Evolutionary conservation across 1,140 invertebrate genomes (phyloP).

Genomic region (Lasaia peninsularis): DNA sequence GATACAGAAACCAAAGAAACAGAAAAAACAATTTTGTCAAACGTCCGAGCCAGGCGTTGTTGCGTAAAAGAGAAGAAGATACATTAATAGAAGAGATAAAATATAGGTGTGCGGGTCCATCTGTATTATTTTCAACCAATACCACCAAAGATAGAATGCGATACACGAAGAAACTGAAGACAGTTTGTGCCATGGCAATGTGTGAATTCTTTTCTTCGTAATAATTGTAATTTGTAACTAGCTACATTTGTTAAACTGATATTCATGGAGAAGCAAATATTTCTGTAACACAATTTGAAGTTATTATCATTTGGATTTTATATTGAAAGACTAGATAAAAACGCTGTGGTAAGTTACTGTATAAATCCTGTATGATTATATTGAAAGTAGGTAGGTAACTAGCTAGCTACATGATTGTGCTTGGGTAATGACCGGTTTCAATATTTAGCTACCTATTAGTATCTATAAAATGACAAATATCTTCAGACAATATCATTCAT

Average conservation of each 20-base stretch:
- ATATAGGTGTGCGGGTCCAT: constrained; percentile 25
- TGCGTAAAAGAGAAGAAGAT: constrained; percentile 18
- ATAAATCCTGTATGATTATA: constrained; percentile 63
- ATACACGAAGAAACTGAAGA: constrained; percentile 31
- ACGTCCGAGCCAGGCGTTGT: background rate
- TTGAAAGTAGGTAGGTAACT: constrained; percentile 66
- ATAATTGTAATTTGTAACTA: constrained; percentile 38
- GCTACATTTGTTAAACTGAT: constrained; percentile 23
- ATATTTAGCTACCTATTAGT: constrained; percentile 44
- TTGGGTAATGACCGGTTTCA: constrained; percentile 60
- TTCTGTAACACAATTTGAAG: constrained; percentile 20
- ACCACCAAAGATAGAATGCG: constrained; percentile 36
- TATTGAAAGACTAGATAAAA: constrained; percentile 15
- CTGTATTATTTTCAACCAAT: constrained; percentile 37
- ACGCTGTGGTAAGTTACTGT: constrained; percentile 44
- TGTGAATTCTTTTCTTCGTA: constrained; percentile 57
- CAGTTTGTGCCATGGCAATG: constrained; percentile 58
- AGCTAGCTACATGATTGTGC: constrained; percentile 48
- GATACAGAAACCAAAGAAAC: constrained; percentile 13
- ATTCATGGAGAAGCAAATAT: constrained; percentile 34
- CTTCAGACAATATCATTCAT: constrained; percentile 32
- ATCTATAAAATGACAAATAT: constrained; percentile 22
- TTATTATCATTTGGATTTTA: background rate
- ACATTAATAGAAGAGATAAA: constrained; percentile 10
- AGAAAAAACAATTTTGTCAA: background rate